Evolutionary conservation across 2,888 invertebrate genomes (phyloP), one percentile per base, ranked within the genome.

Genomic region (Pachycephus smyrnensis): DNA sequence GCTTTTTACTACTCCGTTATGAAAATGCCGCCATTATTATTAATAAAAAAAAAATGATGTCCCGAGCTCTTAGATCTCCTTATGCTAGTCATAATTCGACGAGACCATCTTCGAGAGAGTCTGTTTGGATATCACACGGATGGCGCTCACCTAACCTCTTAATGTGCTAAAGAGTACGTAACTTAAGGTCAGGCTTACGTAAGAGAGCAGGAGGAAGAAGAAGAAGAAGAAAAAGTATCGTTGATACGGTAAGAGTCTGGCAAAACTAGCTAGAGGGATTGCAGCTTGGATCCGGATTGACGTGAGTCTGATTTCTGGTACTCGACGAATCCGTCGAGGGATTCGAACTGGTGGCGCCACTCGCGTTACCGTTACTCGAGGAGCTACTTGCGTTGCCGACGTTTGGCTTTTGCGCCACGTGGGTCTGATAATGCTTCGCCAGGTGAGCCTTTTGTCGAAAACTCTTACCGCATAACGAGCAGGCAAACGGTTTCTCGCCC

Each of bases 401-500:
- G 87, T 94, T 95, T 0, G 89, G 88, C 91, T 97, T 96, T 92
- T 97, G 97, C 75, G 97, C 96, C 89, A 97, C 96, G 92, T 98
- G 98, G 81, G 97, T 98, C 93, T 97, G 97, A 90, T 97, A 97
- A 92, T 98, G 97, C 91, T 98, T 98, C 80, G 97, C 97, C 86
- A 98, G 93, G 88, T 98, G 97, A 0, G 97, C 97, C 90, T 98
- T 98, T 91, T 98, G 97, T 75, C 97, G 94, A 92, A 98, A 98
- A 89, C 96, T 97, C 92, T 97, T 98, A 82, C 97, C 97, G 91
- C 99, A 99, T 79, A 98, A 94, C 31, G 96, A 96, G 91, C 99
- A 99, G 68, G 97, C 95, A 92, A 99, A 99, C 0, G 99, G 99
- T 90, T 99, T 99, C 92, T 99, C 99, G 0, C 98, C 99, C 0